Evolutionary conservation across 2,113 vertebrate genomes (phyloP), one percentile per base, ranked within the genome.

Genomic region (Leucopsar rothschildi): DNA sequence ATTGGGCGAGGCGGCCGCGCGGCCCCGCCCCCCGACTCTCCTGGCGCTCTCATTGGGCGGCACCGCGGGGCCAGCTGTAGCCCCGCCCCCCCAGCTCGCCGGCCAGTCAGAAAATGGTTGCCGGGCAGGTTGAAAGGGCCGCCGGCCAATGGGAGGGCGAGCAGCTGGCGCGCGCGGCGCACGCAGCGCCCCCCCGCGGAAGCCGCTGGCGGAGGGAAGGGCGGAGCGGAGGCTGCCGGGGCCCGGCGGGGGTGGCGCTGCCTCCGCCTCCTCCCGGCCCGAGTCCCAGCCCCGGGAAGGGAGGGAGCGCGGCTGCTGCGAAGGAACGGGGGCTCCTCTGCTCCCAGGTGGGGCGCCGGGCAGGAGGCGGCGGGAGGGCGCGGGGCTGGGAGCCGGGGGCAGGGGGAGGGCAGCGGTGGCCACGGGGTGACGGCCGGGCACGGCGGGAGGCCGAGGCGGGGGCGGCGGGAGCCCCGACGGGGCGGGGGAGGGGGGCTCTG

Each of bases 101-200:
- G 21, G 11, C 94, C 94, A 93, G 29, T 96, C 20, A 83, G 92
- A 97, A 97, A 96, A 95, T 87, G 92, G 97, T 97, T 97, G 95
- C 96, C 86, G 95, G 91, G 96, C 94, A 83, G 89, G 81, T 71
- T 88, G 61, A 47, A 71, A 44, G 52, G 40, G 47, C 24, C 29
- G 22, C 31, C 17, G 49, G 12, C 96, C 96, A 96, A 96, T 96
- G 31, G 70, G 57, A 27, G 57, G 10, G 71, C 42, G 25, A 31
- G 49, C 92, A 89, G 72, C 88, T 91, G 93, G 69, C 78, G 84
- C 61, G 56, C 33, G 92, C 50, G 14, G 83, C 50, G 45, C 71
- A 3, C 81, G 44, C 55, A 55, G 31, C n/a, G 28, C 12, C 28
- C 28, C 50, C 4, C 66, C 8, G 63, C 64, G 76, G 57, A 35